Evolutionary conservation across 2,113 vertebrate genomes (phyloP), one percentile per base, ranked within the genome.

Genomic region (Progne subis): DNA sequence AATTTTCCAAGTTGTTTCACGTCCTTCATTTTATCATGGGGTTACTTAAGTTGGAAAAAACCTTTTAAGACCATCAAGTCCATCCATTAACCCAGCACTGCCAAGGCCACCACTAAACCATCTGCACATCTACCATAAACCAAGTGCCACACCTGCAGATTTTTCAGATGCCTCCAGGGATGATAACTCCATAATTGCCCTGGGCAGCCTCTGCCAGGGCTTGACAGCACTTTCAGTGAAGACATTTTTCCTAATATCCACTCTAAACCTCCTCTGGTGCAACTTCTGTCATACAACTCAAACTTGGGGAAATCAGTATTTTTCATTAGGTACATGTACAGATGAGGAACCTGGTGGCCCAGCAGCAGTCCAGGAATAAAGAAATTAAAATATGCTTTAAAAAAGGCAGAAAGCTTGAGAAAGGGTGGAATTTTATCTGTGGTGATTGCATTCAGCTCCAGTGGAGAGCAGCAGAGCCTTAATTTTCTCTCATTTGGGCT

Each of bases 401-500:
- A 81, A 91, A 53, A n/a, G 9, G 23, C 12, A 69, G 20, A 61
- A 72, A 50, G 32, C 71, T 49, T 46, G 28, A 68, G 41, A 61
- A 71, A 13, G 15, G 41, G 16, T 24, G 29, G 14, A n/a, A 37
- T 31, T 44, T 23, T 7, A 41, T 5, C 52, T 14, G 28, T 3
- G 11, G 49, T 34, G 64, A 31, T 63, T 53, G 65, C 68, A 8
- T 21, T 68, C 4, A 34, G 81, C 78, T 89, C 95, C 96, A 94
- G 93, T 93, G 86, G 90, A 93, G 96, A 92, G 95, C 96, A 91
- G 88, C 4, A 94, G 89, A 93, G 86, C 5, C 32, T 47, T 53
- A 9, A 2, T 82, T 84, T 74, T 25, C 15, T 52, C n/a, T 80
- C 34, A 11, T 69, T 67, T 88, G 52, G 29, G 3, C 55, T 28